Evolutionary conservation across 2,888 invertebrate species (phyloP).

Genomic region (Patella ulyssiponensis): DNA sequence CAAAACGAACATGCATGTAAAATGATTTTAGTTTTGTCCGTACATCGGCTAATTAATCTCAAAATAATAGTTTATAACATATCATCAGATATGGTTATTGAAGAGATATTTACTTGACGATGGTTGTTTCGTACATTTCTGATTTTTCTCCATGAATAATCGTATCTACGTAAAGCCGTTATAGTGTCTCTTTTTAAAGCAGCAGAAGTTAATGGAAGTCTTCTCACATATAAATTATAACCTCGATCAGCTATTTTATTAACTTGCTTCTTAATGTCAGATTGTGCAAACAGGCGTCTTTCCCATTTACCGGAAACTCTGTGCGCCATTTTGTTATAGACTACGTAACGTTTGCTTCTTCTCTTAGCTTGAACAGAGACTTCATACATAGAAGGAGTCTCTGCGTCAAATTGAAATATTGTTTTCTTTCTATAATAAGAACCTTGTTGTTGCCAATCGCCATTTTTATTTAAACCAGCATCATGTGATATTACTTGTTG

Average conservation of each 20-base stretch:
- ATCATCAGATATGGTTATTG: not conserved
- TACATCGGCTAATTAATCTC: too few relatives aligned
- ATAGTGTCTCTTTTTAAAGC: slow-evolving; percentile 9
- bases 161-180: slow-evolving; percentile 38
- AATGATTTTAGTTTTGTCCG: too few relatives aligned
- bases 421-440: not conserved
- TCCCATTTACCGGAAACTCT: slow-evolving; percentile 43
- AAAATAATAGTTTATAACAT: not conserved
- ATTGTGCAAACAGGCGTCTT: slow-evolving; percentile 36
- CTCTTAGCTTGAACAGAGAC: slow-evolving; percentile 40
- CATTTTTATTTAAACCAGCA: slow-evolving; percentile 4
- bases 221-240: slow-evolving; percentile 40
- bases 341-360: slow-evolving; percentile 40
- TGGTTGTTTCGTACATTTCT: slow-evolving; percentile 21
- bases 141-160: slow-evolving; percentile 43
- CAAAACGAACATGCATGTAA: too few relatives aligned
- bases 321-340: slow-evolving; percentile 39
- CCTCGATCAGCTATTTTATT: slow-evolving; percentile 39
- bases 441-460: not conserved
- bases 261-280: slow-evolving; percentile 39
- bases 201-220: slow-evolving; percentile 10
- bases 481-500: slow-evolving; percentile 35
- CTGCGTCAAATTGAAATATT: slow-evolving; percentile 42
- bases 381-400: slow-evolving; percentile 47
- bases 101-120: slow-evolving; percentile 14